Percentiles rank a stretch among this genome's conserved stretches.
Evolutionary conservation across 2,797 vertebrate species (phyloP).

Genomic region (Eutrigla gurnardus): DNA sequence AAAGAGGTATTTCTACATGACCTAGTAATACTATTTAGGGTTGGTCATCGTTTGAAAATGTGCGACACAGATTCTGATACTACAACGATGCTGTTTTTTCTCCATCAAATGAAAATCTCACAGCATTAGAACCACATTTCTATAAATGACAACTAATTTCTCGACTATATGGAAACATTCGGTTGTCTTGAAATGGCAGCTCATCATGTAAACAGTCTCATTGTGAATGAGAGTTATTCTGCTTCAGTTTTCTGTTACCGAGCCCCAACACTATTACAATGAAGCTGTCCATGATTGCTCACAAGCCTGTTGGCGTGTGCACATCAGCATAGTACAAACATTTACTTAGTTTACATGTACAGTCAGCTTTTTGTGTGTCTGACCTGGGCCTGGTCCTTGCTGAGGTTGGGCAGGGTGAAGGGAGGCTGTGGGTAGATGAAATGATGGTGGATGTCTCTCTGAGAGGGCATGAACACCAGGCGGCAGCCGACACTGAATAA

Average conservation of each 20-base stretch:
- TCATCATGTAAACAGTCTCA: too few species aligned
- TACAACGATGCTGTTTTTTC: too few species aligned
- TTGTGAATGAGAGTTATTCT: too few species aligned
- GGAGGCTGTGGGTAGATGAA: slow-evolving; percentile 93
- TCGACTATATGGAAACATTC: too few species aligned
- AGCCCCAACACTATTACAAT: neutral
- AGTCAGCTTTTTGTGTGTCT: slow-evolving; percentile 14
- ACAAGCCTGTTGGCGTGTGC: neutral
- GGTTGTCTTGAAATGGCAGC: too few species aligned
- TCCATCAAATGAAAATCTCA: too few species aligned
- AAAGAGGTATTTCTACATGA: neutral
- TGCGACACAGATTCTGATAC: too few species aligned
- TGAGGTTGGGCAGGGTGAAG: slow-evolving; percentile 80
- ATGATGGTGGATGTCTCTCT: slow-evolving; percentile 90
- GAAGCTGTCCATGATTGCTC: neutral
- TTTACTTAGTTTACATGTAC: neutral
- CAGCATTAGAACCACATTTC: too few species aligned
- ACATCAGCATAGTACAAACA: neutral
- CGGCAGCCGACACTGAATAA: slow-evolving; percentile 85
- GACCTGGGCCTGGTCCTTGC: slow-evolving; percentile 86
- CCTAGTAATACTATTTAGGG: too few species aligned
- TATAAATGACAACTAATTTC: too few species aligned
- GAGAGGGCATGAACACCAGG: slow-evolving; percentile 90
- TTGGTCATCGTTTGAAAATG: too few species aligned
- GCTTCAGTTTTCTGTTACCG: too few species aligned